Evolutionary conservation across 2,888 invertebrate genomes (phyloP).

Genomic region (Resseliella maxima): DNA sequence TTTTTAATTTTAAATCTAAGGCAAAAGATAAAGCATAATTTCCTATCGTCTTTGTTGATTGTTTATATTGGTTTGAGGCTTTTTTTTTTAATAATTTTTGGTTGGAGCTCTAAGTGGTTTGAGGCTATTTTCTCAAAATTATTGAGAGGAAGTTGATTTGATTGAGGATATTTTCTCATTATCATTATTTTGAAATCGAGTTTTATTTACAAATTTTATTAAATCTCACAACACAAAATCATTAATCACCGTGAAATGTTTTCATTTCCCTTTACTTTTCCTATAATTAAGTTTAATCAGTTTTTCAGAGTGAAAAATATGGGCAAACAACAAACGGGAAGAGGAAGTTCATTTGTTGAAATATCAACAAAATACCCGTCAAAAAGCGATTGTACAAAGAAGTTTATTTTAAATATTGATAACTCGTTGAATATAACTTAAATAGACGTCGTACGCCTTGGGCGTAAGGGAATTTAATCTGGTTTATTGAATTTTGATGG

Average conservation of each 20-base stretch:
- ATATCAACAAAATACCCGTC: neutral
- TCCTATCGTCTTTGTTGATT: neutral
- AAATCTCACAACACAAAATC: neutral
- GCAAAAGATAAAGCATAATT: neutral
- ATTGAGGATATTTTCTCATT: neutral
- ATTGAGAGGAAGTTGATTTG: neutral
- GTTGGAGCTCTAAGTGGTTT: too few relatives aligned
- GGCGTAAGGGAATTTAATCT: neutral
- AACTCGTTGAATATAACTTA: neutral
- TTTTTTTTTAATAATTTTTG: too few relatives aligned
- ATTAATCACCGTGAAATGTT: neutral
- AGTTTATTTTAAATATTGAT: neutral
- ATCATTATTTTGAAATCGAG: neutral
- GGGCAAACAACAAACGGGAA: neutral
- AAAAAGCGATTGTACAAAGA: neutral
- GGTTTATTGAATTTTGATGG: neutral
- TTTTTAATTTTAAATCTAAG: neutral
- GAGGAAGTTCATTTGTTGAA: neutral
- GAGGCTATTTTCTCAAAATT: too few relatives aligned
- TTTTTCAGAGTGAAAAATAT: neutral
- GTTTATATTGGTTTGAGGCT: neutral
- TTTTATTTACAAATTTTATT: neutral
- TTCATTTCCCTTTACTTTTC: neutral
- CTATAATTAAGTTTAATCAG: neutral
- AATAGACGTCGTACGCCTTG: neutral